Evolutionary conservation across 2,113 vertebrate genomes (phyloP), one percentile per base, ranked within the genome.

Genomic region (Corythornis cristatus): DNA sequence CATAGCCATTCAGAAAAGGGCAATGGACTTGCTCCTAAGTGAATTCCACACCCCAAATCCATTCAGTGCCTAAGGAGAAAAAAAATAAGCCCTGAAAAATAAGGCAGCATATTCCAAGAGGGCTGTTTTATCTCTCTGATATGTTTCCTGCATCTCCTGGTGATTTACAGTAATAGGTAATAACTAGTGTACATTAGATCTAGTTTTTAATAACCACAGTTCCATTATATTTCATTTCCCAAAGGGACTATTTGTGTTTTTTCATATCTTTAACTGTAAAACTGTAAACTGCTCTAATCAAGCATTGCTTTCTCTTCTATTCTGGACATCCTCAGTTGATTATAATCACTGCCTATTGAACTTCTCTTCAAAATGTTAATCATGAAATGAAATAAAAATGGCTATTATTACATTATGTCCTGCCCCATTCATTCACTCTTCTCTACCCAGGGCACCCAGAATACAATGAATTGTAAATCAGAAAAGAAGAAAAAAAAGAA

Each of bases 171-270:
- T 96, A 94, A 96, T 90, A 96, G 90, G 82, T 88, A 95, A 92
- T 92, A 96, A 96, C 71, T 89, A 87, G 29, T 84, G 90, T 93
- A 94, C 88, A 87, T 95, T 95, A 91, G 46, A 93, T 68, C 93
- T 83, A 54, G 83, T 93, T 93, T 96, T 95, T 96, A 97, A 96
- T 96, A 97, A 96, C 94, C 92, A 78, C 35, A 82, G 31, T 96
- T 95, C 93, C 93, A 95, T 95, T 93, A 95, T 91, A 95, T 94
- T 93, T 93, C 95, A 88, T 92, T 94, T 95, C 96, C 96, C 96
- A 96, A 83, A 97, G 96, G 94, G 88, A 93, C 95, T 91, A 91
- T 95, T 91, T 83, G 79, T 91, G 65, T 43, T 84, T 94, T 93
- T 93, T 90, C 82, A 68, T 93, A 88, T 93, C 94, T 97, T 97